Conservation (phyloP, 2,113 vertebrate species). For the Alosa alosa region DNA sequence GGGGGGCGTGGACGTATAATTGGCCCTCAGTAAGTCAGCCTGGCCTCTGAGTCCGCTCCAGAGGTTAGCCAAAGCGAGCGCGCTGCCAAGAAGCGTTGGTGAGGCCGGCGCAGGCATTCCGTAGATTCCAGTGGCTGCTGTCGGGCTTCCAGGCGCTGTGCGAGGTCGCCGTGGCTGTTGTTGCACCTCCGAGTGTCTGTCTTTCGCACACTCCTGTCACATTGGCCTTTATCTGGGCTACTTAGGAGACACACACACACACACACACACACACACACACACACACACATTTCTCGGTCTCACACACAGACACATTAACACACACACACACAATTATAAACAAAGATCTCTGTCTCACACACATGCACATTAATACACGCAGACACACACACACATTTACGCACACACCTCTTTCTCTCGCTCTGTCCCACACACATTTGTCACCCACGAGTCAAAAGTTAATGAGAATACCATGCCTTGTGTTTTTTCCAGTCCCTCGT, state of each 20-base stretch:
- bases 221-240: neutral
- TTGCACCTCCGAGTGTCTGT: neutral
- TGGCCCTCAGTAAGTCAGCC: neutral
- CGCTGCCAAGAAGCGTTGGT: conserved; percentile 2
- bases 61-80: neutral
- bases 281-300: neutral
- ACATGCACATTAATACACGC: neutral
- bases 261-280: neutral
- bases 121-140: conserved; percentile 22
- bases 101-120: neutral
- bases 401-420: neutral
- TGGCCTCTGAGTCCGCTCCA: neutral
- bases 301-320: neutral
- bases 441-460: neutral
- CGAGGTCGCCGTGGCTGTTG: neutral
- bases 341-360: neutral
- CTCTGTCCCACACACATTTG: neutral
- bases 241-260: neutral
- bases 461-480: neutral
- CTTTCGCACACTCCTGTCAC: neutral
- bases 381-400: neutral
- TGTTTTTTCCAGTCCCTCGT: neutral
- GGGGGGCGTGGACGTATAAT: neutral
- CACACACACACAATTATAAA: neutral
- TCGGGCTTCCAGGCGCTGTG: conserved; percentile 9